These are phyloP conservation scores for Hestina assimilis DNA, from an alignment of 1,140 invertebrate genomes.

Conservation along the genomic window DNA sequence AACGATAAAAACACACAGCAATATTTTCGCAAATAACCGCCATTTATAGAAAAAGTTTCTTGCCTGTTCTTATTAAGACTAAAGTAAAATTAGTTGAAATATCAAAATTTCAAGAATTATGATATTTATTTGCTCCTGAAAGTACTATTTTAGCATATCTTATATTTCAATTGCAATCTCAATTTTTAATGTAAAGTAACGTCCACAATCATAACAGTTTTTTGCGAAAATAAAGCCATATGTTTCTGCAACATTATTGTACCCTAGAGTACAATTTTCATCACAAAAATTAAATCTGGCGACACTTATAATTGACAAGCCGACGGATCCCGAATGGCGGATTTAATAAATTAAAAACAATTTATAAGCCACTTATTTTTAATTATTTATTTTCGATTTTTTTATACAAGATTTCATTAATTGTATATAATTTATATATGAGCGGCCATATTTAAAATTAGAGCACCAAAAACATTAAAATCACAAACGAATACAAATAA, in stretches of 20 bases:
- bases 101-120: too few relatives aligned
- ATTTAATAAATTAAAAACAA: neutral
- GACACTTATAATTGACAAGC: constrained; percentile 8
- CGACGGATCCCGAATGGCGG: neutral
- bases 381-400: neutral
- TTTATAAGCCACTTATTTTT: neutral
- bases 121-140: neutral
- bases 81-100: too few relatives aligned
- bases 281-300: neutral
- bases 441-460: constrained; percentile 5
- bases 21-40: neutral
- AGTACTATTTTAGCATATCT: neutral
- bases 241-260: neutral
- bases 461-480: constrained; percentile 51
- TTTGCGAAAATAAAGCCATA: neutral
- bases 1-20: neutral
- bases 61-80: too few relatives aligned
- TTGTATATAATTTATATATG: too few relatives aligned
- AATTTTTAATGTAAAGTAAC: too few relatives aligned
- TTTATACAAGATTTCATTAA: neutral
- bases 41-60: too few relatives aligned
- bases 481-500: constrained; percentile 36
- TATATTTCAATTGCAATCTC: too few relatives aligned
- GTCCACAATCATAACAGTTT: too few relatives aligned
- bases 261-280: neutral